These are phyloP conservation scores for Lamproptera curius DNA, from an alignment of 2,888 invertebrate species.

Conservation along the genomic window DNA sequence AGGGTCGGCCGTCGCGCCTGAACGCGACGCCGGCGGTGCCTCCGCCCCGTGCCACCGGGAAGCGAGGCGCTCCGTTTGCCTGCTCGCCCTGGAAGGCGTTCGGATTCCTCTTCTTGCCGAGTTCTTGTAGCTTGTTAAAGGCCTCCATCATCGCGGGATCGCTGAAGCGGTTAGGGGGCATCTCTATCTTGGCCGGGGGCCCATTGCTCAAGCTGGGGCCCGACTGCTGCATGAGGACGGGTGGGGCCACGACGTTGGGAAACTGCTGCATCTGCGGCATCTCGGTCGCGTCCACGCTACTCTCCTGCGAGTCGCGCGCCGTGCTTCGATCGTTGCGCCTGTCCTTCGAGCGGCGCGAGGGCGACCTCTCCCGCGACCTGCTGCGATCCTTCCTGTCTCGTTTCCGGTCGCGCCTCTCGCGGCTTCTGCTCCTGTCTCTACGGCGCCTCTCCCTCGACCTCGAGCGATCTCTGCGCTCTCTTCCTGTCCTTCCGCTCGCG, in stretches of 20 bases:
- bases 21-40: conserved; percentile 38
- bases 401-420: conserved; percentile 71
- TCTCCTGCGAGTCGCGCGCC: conserved; percentile 48
- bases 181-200: conserved; percentile 27
- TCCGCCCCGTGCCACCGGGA: conserved; percentile 5
- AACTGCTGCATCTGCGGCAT: conserved; percentile 28
- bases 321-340: conserved; percentile 67
- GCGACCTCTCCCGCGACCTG: conserved; percentile 75
- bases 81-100: conserved; percentile 73
- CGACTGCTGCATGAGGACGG: conserved; percentile 30
- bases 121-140: conserved; percentile 58
- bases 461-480: conserved; percentile 68
- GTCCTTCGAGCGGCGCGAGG: conserved; percentile 70
- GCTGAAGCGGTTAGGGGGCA: conserved; percentile 37
- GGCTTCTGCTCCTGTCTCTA: conserved; percentile 78
- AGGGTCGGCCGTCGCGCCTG: conserved; percentile 46
- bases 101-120: conserved; percentile 79
- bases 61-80: conserved; percentile 35
- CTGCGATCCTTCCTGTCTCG: conserved; percentile 74
- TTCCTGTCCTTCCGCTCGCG: conserved; percentile 65
- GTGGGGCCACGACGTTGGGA: conserved; percentile 20
- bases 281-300: conserved; percentile 24
- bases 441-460: conserved; percentile 79
- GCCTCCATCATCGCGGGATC: conserved; percentile 54
- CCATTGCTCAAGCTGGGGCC: conserved; percentile 35